These are phyloP conservation scores for Sarcophilus harrisii DNA, from an alignment of 2,797 vertebrate genomes.

Conservation along the genomic window DNA sequence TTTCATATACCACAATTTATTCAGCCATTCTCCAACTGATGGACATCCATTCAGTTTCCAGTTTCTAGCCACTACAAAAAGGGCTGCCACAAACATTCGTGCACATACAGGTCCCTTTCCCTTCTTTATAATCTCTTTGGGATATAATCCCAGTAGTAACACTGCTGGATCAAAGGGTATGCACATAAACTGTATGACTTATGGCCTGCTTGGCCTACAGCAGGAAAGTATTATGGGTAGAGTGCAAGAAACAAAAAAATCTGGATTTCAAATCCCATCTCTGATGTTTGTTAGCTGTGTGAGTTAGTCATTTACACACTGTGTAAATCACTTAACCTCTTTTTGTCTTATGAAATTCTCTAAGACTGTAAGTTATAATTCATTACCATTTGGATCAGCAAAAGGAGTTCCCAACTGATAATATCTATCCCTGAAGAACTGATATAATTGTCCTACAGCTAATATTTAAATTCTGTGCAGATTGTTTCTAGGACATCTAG, in stretches of 20 bases:
- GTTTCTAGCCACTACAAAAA: too few relatives aligned
- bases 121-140: too few relatives aligned
- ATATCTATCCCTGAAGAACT: neutral
- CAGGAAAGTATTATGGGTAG: neutral
- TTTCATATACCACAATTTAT: too few relatives aligned
- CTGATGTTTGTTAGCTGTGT: neutral
- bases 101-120: too few relatives aligned
- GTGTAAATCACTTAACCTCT: neutral
- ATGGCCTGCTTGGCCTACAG: neutral
- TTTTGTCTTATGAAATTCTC: neutral
- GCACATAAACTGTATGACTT: neutral
- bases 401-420: neutral
- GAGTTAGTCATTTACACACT: too few relatives aligned
- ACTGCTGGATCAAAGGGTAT: too few relatives aligned
- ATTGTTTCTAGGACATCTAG: neutral
- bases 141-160: too few relatives aligned
- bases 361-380: neutral
- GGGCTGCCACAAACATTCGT: too few relatives aligned
- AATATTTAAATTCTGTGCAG: neutral
- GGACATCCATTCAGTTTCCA: too few relatives aligned
- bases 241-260: neutral
- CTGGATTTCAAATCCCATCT: neutral
- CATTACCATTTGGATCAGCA: neutral
- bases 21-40: too few relatives aligned
- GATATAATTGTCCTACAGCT: neutral